Base-by-base conservation (phyloP, 2,113 vertebrate genomes). In the Rutilus rutilus region DNA sequence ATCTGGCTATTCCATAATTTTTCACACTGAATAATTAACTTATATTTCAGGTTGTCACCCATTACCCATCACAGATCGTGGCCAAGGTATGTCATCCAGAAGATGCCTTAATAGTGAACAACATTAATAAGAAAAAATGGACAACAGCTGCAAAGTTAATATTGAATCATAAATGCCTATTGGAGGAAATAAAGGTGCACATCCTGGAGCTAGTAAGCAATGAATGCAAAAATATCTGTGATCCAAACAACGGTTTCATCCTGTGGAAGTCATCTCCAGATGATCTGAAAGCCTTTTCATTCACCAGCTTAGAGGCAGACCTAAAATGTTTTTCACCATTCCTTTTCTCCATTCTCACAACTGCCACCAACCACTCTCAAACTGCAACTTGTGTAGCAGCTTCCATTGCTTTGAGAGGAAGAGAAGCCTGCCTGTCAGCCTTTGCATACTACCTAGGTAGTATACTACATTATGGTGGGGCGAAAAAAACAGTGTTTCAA, bases 401-500 rank as follows among this genome's bases (percentile, higher is more conserved):
- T 39, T 36, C 78, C 17, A 81, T 62, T 62, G 78, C 78, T 5
- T 42, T 81, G 59, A 81, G 78, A 64, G 78, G 78, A 23, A 62
- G 78, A 81, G 30, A 81, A n/a, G 8, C 54, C 12, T 39, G 23
- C 36, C 54, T 81, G 59, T 81, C 57, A 45, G 78, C 78, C 23
- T 81, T 81, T 64, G 33, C 78, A 15, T 65, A 81, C 59, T 64
- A 81, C 78, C 17, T 81, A 81, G 9, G 7, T 21, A 19, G n/a
- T 54, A 50, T 83, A 19, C 15, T 83, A n/a, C 45, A 27, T 14
- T 69, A 83, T 23, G 21, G 59, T 12, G 59, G 59, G 59, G 78
- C 21, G 30, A 81, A 81, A 23, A 81, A 83, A 23, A 65, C 81
- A 42, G 78, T 81, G 27, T 81, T 81, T 81, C 30, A 81, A 64